Conservation (phyloP, 2,888 invertebrate genomes). For the Argynnis bischoffii region DNA sequence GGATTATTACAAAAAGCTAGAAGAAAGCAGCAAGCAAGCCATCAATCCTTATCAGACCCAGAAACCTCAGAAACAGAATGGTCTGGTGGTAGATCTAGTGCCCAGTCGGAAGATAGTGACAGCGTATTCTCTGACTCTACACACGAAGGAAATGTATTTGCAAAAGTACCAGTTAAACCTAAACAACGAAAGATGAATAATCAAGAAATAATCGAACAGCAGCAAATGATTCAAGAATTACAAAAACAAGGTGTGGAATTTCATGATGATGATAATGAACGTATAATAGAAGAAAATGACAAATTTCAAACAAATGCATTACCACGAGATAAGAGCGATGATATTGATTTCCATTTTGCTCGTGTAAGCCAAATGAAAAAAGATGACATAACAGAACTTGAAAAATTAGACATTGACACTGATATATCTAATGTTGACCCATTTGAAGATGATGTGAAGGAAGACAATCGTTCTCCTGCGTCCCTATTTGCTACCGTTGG, state of each 20-base stretch:
- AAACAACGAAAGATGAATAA: constrained; percentile 74
- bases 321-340: constrained; percentile 76
- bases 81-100: constrained; percentile 84
- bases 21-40: constrained; percentile 82
- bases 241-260: constrained; percentile 73
- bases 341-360: constrained; percentile 79
- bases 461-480: constrained; percentile 84
- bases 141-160: constrained; percentile 84
- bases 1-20: constrained; percentile 93
- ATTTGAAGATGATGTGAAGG: constrained; percentile 84
- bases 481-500: constrained; percentile 89
- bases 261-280: constrained; percentile 60
- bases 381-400: constrained; percentile 72
- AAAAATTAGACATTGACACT: constrained; percentile 81
- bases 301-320: constrained; percentile 53
- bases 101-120: constrained; percentile 90
- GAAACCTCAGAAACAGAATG: constrained; percentile 89
- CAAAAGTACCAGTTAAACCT: constrained; percentile 80
- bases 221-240: constrained; percentile 74
- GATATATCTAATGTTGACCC: constrained; percentile 83
- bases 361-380: constrained; percentile 80
- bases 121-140: constrained; percentile 87
- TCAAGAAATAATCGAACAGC: constrained; percentile 77
- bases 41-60: constrained; percentile 88
- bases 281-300: constrained; percentile 67